Percentiles rank a stretch among this genome's conserved stretches.
Conservation (phyloP, 2,797 vertebrate genomes). For the Harpagifer antarcticus region DNA sequence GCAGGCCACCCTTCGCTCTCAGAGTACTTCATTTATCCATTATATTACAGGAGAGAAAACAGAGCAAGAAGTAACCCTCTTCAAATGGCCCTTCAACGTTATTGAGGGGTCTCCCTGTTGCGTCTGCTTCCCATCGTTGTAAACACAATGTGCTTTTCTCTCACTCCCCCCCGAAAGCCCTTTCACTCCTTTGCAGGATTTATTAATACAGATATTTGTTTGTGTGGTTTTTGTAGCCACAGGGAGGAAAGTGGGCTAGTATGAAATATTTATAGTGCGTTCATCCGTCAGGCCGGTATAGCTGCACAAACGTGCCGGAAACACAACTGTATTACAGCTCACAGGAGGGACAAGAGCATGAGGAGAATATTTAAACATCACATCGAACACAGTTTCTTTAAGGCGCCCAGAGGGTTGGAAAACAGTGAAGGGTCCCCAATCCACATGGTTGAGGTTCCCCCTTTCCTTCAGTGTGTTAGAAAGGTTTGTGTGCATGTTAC, state of each 20-base stretch:
- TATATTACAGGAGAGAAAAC: background rate
- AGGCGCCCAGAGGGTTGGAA: no score
- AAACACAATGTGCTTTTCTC: constrained; percentile 37
- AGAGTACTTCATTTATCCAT: constrained; percentile 7
- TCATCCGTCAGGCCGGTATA: constrained; percentile 31
- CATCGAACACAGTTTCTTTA: no score
- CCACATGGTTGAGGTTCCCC: no score
- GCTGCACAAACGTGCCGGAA: constrained; percentile 53
- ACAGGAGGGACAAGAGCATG: background rate
- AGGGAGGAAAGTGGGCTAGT: constrained; percentile 54
- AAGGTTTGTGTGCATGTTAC: no score
- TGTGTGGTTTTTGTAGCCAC: constrained; percentile 42
- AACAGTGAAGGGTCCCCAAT: no score
- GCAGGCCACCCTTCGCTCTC: constrained; percentile 24
- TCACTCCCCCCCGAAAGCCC: constrained; percentile 35
- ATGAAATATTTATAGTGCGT: constrained; percentile 75
- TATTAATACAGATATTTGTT: constrained; percentile 62
- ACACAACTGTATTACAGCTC: constrained; percentile 39
- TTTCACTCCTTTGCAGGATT: constrained; percentile 36
- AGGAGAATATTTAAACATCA: no score
- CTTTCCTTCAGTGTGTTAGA: no score
- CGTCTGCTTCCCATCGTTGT: constrained; percentile 13
- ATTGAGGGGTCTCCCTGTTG: constrained; percentile 1
- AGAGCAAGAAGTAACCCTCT: background rate
- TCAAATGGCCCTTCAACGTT: constrained; percentile 1